Conservation (phyloP, 2,888 invertebrate genomes). For the Cotesia congregata region DNA sequence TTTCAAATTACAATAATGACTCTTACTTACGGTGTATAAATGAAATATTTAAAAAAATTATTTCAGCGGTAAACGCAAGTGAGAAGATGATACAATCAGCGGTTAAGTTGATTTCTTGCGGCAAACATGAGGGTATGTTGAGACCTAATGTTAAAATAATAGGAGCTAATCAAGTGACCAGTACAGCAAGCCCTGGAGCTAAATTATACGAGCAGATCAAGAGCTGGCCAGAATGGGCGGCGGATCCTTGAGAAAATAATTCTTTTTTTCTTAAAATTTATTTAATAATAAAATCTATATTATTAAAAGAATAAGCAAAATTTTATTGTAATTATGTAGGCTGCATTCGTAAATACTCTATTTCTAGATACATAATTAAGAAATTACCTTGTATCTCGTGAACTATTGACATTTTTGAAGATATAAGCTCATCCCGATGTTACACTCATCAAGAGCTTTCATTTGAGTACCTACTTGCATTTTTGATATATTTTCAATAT, state of each 20-base stretch:
- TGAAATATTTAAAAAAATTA: not conserved
- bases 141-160: constrained; percentile 56
- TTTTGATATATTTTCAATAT: too few species aligned
- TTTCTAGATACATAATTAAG: too few species aligned
- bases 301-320: too few species aligned
- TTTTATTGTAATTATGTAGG: too few species aligned
- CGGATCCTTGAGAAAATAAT: constrained; percentile 34
- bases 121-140: constrained; percentile 53
- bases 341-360: too few species aligned
- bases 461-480: too few species aligned
- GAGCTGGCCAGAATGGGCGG: constrained; percentile 72
- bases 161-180: constrained; percentile 69
- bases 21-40: not conserved
- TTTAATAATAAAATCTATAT: too few species aligned
- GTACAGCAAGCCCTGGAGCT: constrained; percentile 73
- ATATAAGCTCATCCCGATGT: too few species aligned
- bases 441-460: too few species aligned
- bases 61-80: constrained; percentile 30
- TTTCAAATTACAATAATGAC: constrained; percentile 5
- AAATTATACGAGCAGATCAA: constrained; percentile 72
- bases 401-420: too few species aligned
- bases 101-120: constrained; percentile 58
- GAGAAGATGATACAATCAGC: constrained; percentile 55
- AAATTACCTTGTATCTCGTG: too few species aligned
- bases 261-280: too few species aligned